Evolutionary conservation across 92 coral and sea anemone species (phyloP).

Genomic region (Scolanthus callimorphus): DNA sequence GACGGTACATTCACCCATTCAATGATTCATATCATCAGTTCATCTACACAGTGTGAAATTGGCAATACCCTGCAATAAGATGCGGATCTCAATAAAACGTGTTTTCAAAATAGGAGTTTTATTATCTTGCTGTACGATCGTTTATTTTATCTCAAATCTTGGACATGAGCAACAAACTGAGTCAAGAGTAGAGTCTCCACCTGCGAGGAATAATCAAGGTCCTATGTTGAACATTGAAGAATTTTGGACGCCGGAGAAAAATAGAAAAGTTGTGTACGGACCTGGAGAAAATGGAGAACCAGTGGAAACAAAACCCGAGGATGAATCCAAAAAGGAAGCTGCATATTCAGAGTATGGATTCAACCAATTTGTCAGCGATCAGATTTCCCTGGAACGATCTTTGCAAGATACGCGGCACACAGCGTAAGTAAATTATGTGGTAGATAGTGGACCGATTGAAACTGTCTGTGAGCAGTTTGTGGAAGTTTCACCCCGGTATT

Average conservation of each 20-base stretch:
- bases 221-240: conserved; percentile 58
- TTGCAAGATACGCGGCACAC: conserved; percentile 80
- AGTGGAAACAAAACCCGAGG: conserved; percentile 62
- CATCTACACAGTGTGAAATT: too few relatives aligned
- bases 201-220: conserved; percentile 36
- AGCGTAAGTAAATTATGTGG: conserved; percentile 79
- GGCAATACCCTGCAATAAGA: too few relatives aligned
- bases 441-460: too few relatives aligned
- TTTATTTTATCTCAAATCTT: conserved; percentile 28
- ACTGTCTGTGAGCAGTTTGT: too few relatives aligned
- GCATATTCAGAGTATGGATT: conserved; percentile 88
- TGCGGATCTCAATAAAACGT: conserved; percentile 31
- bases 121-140: conserved; percentile 16
- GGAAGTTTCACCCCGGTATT: too few relatives aligned
- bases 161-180: background rate
- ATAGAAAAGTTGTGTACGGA: conserved; percentile 32
- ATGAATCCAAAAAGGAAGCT: conserved; percentile 52
- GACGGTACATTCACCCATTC: too few relatives aligned
- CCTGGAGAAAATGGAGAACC: conserved; percentile 93
- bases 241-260: conserved; percentile 90
- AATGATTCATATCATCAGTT: too few relatives aligned
- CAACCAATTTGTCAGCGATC: conserved; percentile 90
- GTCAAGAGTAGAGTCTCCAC: conserved; percentile 1
- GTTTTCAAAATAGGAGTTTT: conserved; percentile 23
- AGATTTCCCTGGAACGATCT: conserved; percentile 78